phyloP scores from a whole-genome alignment of 2,888 invertebrate genomes.

The Ophion obscuratus region DNA sequence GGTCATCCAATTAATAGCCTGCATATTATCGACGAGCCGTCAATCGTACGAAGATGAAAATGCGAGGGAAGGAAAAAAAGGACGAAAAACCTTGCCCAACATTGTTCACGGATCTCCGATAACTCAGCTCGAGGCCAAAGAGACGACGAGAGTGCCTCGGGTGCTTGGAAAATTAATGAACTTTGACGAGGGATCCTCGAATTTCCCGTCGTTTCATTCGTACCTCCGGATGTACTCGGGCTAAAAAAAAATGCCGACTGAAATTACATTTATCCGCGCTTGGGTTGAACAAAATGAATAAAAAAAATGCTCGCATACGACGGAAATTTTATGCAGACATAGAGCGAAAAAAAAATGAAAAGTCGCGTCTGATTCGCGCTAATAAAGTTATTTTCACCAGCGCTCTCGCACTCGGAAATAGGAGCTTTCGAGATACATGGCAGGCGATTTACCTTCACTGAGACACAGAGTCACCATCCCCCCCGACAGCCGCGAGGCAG shows the following conservation, averaged over 20 bases:
- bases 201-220: constrained; percentile 25
- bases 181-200: background rate
- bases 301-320: background rate
- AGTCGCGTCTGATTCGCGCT: constrained; percentile 46
- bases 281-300: background rate
- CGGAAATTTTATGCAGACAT: background rate
- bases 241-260: background rate
- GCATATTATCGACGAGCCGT: too few relatives aligned
- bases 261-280: constrained; percentile 23
- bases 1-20: too few relatives aligned
- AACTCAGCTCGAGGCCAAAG: too few relatives aligned
- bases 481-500: background rate
- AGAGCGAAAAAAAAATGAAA: constrained; percentile 8
- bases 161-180: too few relatives aligned
- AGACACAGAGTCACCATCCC: constrained; percentile 36
- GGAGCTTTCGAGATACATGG: constrained; percentile 29
- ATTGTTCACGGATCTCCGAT: too few relatives aligned
- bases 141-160: too few relatives aligned
- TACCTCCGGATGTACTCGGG: background rate
- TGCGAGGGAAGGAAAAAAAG: background rate
- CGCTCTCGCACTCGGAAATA: constrained; percentile 18
- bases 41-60: too few relatives aligned
- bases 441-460: constrained; percentile 48
- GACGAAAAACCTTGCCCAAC: background rate
- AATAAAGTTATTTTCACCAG: constrained; percentile 53